Evolutionary conservation across 2,113 vertebrate species (phyloP), one percentile per base, ranked within the genome.

Genomic region (Spermophilus dauricus): DNA sequence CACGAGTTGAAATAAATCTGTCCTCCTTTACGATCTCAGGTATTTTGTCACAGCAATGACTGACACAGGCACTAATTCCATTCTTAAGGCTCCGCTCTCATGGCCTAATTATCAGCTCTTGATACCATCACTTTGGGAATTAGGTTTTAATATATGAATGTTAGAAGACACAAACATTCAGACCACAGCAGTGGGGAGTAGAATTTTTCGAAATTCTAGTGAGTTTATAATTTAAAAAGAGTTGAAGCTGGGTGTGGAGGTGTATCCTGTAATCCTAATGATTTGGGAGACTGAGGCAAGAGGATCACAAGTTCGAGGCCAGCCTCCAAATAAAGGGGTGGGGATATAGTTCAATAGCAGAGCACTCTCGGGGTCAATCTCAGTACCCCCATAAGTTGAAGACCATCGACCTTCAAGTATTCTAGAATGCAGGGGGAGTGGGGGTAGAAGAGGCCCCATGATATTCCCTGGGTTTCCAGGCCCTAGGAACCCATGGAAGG

Each of bases 181-280:
- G 45, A 32, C 26, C 37, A 67, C 8, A 95, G 58, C 69, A 58
- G 48, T 8, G 13, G 65, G 24, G 70, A 42, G 83, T 4, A 37
- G 8, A 73, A 22, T 14, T 89, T 95, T 97, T 86, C 9, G 39
- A 28, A 82, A 78, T 48, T 72, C 32, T 76, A 26, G 45, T 92
- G 73, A 78, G 28, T 90, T 96, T 69, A 51, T 8, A 86, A 42
- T 65, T 34, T 61, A 0, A 28, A 63, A 42, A 72, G 32, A 73
- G 9, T 73, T 39, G 72, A 39, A 63, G 26, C 61, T 18, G 5
- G 61, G 24, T 26, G 24, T 63, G 61, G 61, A 28, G 24, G 61
- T 26, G 9, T 3, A 63, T 63, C 24, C 58, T 61, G 8, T 61
- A 61, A 26, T 61, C 7, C 61, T 9, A 28, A 26, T 8, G 22